Evolutionary conservation across 2,888 invertebrate genomes (phyloP), one percentile per base, ranked within the genome.

Genomic region (Crepidodera aurea): DNA sequence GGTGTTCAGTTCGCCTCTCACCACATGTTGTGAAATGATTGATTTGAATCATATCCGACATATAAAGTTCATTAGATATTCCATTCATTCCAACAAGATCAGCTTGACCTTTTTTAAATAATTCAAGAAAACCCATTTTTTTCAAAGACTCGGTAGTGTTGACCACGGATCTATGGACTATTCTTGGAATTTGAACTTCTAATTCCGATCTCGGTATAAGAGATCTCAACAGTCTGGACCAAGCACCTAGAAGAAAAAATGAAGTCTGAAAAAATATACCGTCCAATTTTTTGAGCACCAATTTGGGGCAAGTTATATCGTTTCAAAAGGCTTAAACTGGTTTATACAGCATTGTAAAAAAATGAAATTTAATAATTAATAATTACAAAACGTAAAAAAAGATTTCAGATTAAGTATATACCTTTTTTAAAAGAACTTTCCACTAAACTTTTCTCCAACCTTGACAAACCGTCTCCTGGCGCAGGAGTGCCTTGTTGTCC

Each of bases 21-120:
- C 91, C 92, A 69, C 93, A 93, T 10, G 92, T 92, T 60, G 89
- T 90, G 77, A 94, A 93, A n/a, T 89, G 87, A 66, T 92, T 93
- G 65, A 91, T 84, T 82, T 93, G 93, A 53, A 93, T 83, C 84
- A 94, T 88, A 75, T 94, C 94, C 0, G 93, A 90, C n/a, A 94
- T 82, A 75, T 89, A 90, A 3, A 95, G 84, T 72, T 93, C 93
- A 68, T 90, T 90, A 1, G 90, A 88, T 4, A 86, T 83, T 0
- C 94, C 93, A 67, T 92, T 94, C 51, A 94, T 82, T 0, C 94
- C 94, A 34, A 90, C 88, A 54, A 94, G 84, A 78, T 94, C 93
- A 1, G 94, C 94, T 66, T 88, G 87, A 19, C 87, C 86, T 0
- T 88, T 84, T 71, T 88, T 86, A 76, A 94, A 94, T 10, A 94